Evolutionary conservation across 1,140 invertebrate genomes (phyloP).

Genomic region (Microplitis demolitor): DNA sequence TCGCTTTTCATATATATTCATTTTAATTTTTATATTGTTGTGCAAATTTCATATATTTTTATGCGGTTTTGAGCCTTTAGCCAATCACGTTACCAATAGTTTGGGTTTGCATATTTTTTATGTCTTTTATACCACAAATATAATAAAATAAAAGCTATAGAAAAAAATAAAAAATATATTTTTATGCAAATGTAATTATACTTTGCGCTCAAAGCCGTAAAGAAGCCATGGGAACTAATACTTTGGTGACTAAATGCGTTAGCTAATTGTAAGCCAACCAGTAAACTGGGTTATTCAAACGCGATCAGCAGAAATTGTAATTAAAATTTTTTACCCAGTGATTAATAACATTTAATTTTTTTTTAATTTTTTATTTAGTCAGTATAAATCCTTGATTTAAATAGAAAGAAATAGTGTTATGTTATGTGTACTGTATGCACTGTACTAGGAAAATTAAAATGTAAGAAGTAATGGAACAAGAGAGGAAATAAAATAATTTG

Average conservation of each 20-base stretch:
- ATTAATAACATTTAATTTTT: not conserved
- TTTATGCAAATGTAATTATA: conserved; percentile 13
- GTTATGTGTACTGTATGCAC: too few species aligned
- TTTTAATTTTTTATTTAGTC: not conserved
- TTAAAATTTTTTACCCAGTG: not conserved
- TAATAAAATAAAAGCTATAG: not conserved
- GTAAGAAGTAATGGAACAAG: not conserved
- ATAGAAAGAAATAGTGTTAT: too few species aligned
- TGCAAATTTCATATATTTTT: too few species aligned
- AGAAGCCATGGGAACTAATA: conserved; percentile 18
- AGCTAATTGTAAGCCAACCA: conserved; percentile 16
- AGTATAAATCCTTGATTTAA: too few species aligned
- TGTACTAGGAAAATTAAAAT: too few species aligned
- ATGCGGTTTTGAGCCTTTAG: too few species aligned
- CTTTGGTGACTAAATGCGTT: conserved; percentile 8
- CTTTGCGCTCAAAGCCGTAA: not conserved
- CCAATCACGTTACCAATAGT: too few species aligned
- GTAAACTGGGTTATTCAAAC: conserved; percentile 14
- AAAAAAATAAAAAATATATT: conserved; percentile 1
- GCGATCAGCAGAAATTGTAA: not conserved
- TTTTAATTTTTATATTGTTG: too few species aligned
- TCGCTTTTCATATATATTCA: too few species aligned
- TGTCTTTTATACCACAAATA: too few species aligned
- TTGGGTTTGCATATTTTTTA: too few species aligned
- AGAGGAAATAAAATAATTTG: conserved; percentile 1